Evolutionary conservation across 2,797 vertebrate genomes (phyloP).

Genomic region (Mallotus villosus): DNA sequence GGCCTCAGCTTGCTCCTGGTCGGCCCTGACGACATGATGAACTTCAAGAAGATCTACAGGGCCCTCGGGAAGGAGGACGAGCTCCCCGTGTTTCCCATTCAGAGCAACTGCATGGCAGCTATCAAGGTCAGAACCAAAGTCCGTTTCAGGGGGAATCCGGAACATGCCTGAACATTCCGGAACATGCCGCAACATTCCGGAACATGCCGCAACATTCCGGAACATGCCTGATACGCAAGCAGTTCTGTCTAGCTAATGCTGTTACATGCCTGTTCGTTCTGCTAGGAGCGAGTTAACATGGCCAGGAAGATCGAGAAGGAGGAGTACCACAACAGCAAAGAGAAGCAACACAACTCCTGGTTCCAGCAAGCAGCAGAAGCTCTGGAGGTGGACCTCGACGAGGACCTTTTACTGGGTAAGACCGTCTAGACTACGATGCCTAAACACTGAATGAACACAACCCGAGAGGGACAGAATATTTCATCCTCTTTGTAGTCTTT

Average conservation of each 20-base stretch:
- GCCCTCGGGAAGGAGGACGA: slow-evolving; percentile 89
- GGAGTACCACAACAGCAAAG: slow-evolving; percentile 87
- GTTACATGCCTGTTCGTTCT: no score
- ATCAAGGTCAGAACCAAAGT: slow-evolving; percentile 77
- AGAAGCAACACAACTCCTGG: slow-evolving; percentile 94
- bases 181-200: no score
- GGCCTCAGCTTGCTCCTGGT: slow-evolving; percentile 91
- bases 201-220: no score
- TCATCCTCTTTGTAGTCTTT: neutral
- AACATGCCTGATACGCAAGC: neutral
- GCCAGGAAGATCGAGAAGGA: slow-evolving; percentile 91
- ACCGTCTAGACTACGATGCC: slow-evolving; percentile 12
- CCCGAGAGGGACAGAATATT: no score
- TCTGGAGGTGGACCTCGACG: slow-evolving; percentile 91
- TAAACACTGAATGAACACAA: no score
- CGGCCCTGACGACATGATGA: slow-evolving; percentile 88
- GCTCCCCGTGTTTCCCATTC: slow-evolving; percentile 86
- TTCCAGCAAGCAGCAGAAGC: slow-evolving; percentile 89
- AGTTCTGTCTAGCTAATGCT: neutral
- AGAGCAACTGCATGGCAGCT: slow-evolving; percentile 84
- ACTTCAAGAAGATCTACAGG: slow-evolving; percentile 91
- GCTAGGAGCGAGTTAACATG: slow-evolving; percentile 86
- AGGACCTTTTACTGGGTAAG: slow-evolving; percentile 86
- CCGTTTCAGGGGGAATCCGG: no score
- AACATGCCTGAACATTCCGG: neutral